phyloP scores from a whole-genome alignment of 2,797 vertebrate species.

The Muscicapa striata region DNA sequence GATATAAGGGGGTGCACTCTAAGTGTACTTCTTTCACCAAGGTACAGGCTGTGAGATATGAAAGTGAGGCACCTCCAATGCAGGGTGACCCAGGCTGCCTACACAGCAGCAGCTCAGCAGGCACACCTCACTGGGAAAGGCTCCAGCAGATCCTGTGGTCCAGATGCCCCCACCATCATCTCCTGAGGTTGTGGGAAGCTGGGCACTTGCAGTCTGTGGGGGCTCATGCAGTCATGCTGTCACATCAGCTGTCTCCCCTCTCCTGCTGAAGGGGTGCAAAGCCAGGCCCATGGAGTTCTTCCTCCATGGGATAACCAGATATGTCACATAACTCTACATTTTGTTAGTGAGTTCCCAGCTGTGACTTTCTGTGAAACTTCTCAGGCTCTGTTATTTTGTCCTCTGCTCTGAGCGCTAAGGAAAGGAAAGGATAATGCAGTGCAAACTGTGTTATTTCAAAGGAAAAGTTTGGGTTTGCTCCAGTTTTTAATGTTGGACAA shows the following conservation, averaged over 20 bases:
- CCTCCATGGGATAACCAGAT: background rate
- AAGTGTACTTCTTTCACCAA: background rate
- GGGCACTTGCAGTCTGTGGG: background rate
- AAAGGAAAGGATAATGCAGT: background rate
- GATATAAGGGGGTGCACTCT: background rate
- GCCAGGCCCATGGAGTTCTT: fast-evolving
- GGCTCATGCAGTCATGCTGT: fast-evolving
- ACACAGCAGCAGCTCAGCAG: background rate
- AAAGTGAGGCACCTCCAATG: background rate
- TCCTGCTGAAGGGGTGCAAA: background rate
- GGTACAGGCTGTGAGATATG: background rate
- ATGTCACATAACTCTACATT: fast-evolving
- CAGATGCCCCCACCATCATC: too few species aligned
- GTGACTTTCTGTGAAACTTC: background rate
- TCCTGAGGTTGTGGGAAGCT: background rate
- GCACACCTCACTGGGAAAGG: background rate
- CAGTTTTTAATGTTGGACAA: background rate
- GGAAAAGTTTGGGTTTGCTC: background rate
- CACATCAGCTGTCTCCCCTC: background rate
- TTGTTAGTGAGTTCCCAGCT: background rate
- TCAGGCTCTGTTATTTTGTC: background rate
- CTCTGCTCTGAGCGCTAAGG: background rate
- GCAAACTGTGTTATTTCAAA: background rate
- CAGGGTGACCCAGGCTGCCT: background rate
- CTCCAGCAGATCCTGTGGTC: background rate